These are phyloP conservation scores for Papilio xuthus DNA, from an alignment of 1,140 invertebrate genomes.

Conservation along the genomic window DNA sequence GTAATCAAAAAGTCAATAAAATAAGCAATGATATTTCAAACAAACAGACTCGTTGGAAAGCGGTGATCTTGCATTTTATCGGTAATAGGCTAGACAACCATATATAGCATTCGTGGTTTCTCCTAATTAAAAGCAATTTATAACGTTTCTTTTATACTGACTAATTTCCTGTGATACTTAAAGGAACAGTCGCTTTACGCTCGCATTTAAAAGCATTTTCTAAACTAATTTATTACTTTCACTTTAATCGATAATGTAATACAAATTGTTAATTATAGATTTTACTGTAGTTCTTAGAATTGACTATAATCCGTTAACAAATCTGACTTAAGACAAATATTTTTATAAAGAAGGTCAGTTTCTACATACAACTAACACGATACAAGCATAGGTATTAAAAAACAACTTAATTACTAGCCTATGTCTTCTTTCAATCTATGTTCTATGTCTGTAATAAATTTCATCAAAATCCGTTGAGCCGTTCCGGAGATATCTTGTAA, in stretches of 20 bases:
- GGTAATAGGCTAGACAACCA: conserved; percentile 31
- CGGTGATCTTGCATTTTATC: conserved; percentile 29
- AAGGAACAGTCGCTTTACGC: conserved; percentile 23
- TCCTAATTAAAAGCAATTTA: conserved; percentile 37
- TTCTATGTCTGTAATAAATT: no score
- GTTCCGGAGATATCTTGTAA: no score
- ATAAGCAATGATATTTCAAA: conserved; percentile 26
- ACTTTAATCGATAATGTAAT: conserved; percentile 1
- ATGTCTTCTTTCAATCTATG: no score
- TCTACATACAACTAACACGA: background rate
- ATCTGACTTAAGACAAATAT: background rate
- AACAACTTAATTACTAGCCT: no score
- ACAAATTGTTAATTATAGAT: background rate
- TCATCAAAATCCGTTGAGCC: no score
- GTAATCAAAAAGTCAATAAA: background rate
- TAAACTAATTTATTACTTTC: conserved; percentile 25
- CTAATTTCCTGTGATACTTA: conserved; percentile 25
- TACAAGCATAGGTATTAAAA: background rate
- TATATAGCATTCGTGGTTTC: conserved; percentile 29
- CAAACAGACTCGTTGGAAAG: conserved; percentile 31
- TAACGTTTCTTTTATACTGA: conserved; percentile 32
- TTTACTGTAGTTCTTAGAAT: background rate
- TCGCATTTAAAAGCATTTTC: conserved; percentile 21
- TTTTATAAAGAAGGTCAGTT: background rate
- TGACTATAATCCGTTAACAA: background rate